Evolutionary conservation across 2,113 vertebrate species (phyloP), one percentile per base, ranked within the genome.

Genomic region (Psittacula cyanocephala): DNA sequence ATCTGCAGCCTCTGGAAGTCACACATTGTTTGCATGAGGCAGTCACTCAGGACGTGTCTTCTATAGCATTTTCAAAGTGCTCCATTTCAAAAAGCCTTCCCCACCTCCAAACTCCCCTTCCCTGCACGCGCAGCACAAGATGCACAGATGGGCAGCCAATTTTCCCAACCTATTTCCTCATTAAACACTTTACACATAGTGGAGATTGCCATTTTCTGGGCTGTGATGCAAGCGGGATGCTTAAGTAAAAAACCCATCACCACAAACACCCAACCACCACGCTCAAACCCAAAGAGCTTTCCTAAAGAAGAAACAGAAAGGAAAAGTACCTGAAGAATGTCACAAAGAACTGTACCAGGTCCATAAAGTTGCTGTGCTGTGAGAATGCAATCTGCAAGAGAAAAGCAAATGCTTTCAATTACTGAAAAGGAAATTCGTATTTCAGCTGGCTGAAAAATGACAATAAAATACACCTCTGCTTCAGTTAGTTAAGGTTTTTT

Each of bases 331-430:
- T 99, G 99, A 99, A 99, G 97, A 99, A 99, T 2, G 99, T 99
- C 98, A 99, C 99, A 94, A 99, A 99, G 98, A 99, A 99, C 97
- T 99, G 99, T 91, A 99, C 99, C 97, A 99, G 98, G 97, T 99
- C 99, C 99, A 99, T 99, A 98, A 99, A 99, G 98, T 99, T 99
- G 98, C 99, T 99, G 98, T 99, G 99, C 93, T 99, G 99, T 20
- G 99, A 99, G 98, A 99, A 99, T 82, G 99, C 99, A 93, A 99
- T 99, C 99, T 99, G 98, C 43, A 91, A 94, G 79, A 96, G 72
- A 97, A 91, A 96, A 97, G 91, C 50, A 97, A 90, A 95, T 28
- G 41, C 24, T 27, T 72, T 74, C 68, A 97, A 13, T 85, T 87
- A 75, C 76, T 50, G 81, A 13, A 39, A 62, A 91, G 53, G 18